phyloP scores from a whole-genome alignment of 2,113 vertebrate species.

The Narcine bancroftii region DNA sequence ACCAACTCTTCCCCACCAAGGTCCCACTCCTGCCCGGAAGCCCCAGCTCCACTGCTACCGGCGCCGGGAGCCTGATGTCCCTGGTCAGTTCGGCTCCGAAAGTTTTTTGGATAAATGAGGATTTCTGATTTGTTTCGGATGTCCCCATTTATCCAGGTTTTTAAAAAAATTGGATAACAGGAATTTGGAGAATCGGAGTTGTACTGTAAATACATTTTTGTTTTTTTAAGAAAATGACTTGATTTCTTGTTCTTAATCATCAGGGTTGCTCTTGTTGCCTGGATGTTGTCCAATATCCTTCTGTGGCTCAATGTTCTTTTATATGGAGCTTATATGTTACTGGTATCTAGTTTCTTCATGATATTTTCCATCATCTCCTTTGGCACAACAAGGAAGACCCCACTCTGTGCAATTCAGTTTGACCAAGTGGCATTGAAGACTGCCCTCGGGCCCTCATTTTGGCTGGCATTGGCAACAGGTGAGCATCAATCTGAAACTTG shows the following conservation, averaged over 20 bases:
- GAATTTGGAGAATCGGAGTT: too few relatives aligned
- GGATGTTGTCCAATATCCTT: conserved; percentile 82
- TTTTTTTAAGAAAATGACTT: background rate
- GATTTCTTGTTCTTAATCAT: background rate
- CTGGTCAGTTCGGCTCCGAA: too few relatives aligned
- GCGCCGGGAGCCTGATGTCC: too few relatives aligned
- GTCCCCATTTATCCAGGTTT: too few relatives aligned
- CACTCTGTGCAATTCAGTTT: conserved; percentile 65
- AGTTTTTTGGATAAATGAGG: too few relatives aligned
- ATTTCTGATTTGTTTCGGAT: too few relatives aligned
- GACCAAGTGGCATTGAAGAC: conserved; percentile 54
- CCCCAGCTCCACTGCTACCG: too few relatives aligned
- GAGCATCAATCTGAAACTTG: conserved; percentile 33
- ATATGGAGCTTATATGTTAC: conserved; percentile 78
- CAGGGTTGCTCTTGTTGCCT: conserved; percentile 89
- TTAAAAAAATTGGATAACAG: too few relatives aligned
- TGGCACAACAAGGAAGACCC: conserved; percentile 62
- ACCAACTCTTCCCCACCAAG: too few relatives aligned
- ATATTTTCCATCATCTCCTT: conserved; percentile 77
- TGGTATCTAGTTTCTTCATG: conserved; percentile 67
- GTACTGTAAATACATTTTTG: too few relatives aligned
- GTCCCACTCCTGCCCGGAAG: too few relatives aligned
- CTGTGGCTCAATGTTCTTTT: conserved; percentile 72
- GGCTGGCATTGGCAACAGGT: conserved; percentile 76
- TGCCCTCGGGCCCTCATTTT: conserved; percentile 75